These are phyloP conservation scores for Ondatra zibethicus DNA, from an alignment of 2,113 vertebrate species.

Conservation along the genomic window DNA sequence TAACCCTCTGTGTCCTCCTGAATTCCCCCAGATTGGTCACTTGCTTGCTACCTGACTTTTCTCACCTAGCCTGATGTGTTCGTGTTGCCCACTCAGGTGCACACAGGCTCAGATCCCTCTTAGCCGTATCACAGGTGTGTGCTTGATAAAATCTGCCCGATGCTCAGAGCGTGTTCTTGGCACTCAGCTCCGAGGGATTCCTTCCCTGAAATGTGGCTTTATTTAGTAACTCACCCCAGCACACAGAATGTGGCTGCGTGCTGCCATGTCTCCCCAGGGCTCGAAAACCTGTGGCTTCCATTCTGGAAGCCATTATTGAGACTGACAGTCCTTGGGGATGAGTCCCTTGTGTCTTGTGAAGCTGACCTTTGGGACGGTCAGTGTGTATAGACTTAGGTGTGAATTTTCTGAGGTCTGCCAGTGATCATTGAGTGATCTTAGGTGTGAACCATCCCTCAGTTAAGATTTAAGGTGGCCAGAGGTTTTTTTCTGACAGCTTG, in stretches of 20 bases:
- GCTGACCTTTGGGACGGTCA: neutral
- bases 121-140: neutral
- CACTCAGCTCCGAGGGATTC: neutral
- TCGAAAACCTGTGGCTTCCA: too few relatives aligned
- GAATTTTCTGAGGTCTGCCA: neutral
- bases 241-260: neutral
- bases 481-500: neutral
- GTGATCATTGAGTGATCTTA: neutral
- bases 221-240: neutral
- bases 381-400: too few relatives aligned
- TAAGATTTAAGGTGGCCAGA: neutral
- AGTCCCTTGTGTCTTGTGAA: neutral
- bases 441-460: neutral
- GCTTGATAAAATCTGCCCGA: neutral
- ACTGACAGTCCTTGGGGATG: too few relatives aligned
- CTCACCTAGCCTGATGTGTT: too few relatives aligned
- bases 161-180: neutral
- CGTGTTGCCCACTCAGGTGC: accelerated
- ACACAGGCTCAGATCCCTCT: neutral
- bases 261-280: accelerated
- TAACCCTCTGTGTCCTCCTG: neutral
- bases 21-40: neutral
- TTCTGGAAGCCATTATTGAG: accelerated
- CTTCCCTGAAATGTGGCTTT: accelerated
- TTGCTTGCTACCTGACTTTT: neutral